Base-by-base conservation (phyloP, 2,888 invertebrate species). In the Agonopterix alstromeriana region DNA sequence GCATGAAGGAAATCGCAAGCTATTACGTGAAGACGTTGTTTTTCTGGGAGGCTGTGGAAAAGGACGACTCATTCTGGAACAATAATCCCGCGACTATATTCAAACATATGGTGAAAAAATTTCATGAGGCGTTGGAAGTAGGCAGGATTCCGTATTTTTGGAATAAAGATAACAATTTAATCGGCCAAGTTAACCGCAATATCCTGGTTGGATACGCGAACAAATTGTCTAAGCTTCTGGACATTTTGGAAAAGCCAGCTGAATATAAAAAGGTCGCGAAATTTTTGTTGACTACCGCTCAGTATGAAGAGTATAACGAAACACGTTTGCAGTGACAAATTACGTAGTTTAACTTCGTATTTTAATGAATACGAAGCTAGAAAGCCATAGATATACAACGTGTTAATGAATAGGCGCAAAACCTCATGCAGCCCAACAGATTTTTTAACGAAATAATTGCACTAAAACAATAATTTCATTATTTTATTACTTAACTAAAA, bases 1-100 rank as follows among this genome's bases (percentile, higher is more conserved):
- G 67, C 0, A 86, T 90, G 79, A 56, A 73, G 0, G 67, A 68
- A 8, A 75, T 91, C n/a, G 83, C 89, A 0, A 91, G 91, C 54
- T 91, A 92, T 55, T 90, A 85, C 47, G 85, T 91, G 1, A 91
- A 92, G 61, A 90, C 90, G 0, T 52, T 91, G 0, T 86, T 88
- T 58, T 79, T 89, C 46, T 84, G 82, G 72, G 83, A 85, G 54
- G 65, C 75, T 9, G 53, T 62, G 0, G 66, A 67, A 10, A 60
- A 57, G 9, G 61, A 70, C 38, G 64, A 75, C 14, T 53, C 57
- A 4, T 85, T 87, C 38, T 57, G 48, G 40, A 57, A 48, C 7
- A 67, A 61, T 9, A 69, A 61, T 41, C 72, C 72, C 0, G 73
- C 72, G 0, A 57, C 55, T 0, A 57, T 82, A 2, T 80, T 82